Percentiles rank a stretch among this genome's conserved stretches.
phyloP scores from a whole-genome alignment of 2,888 invertebrate genomes.

The Palloptera scutellata region DNA sequence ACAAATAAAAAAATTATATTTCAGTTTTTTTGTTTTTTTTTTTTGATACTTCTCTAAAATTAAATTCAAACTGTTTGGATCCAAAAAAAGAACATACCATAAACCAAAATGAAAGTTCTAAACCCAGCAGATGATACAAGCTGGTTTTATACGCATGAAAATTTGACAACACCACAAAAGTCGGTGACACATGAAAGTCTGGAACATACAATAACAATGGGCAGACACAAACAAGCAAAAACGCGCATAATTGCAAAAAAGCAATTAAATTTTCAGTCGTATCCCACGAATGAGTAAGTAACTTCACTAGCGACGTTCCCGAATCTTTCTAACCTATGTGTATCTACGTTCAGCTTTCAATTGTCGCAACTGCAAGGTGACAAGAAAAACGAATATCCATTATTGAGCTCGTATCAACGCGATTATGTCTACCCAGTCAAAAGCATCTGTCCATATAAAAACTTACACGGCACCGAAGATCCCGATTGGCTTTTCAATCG shows the following conservation, averaged over 20 bases:
- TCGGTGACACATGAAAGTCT: conserved; percentile 41
- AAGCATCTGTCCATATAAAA: conserved; percentile 12
- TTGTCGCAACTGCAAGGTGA: conserved; percentile 27
- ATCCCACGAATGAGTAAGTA: conserved; percentile 39
- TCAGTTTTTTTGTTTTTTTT: too few species aligned
- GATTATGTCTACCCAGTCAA: conserved; percentile 32
- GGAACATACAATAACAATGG: conserved; percentile 20
- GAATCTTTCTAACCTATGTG: background rate
- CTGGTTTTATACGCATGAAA: too few species aligned
- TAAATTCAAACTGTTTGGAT: too few species aligned
- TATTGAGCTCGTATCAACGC: conserved; percentile 35
- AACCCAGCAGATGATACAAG: too few species aligned
- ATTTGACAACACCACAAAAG: conserved; percentile 16
- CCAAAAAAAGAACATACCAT: too few species aligned
- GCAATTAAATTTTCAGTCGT: conserved; percentile 37
- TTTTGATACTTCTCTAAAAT: too few species aligned
- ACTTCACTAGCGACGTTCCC: background rate
- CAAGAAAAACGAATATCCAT: background rate
- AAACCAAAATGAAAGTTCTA: too few species aligned
- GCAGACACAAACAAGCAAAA: conserved; percentile 21
- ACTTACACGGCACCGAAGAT: background rate
- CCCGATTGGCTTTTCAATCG: conserved; percentile 39
- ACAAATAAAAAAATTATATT: too few species aligned
- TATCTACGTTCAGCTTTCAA: conserved; percentile 27
- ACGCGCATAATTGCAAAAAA: conserved; percentile 24